Conservation (phyloP, 2,888 invertebrate species). For the Eueremaeus valkanovi region DNA sequence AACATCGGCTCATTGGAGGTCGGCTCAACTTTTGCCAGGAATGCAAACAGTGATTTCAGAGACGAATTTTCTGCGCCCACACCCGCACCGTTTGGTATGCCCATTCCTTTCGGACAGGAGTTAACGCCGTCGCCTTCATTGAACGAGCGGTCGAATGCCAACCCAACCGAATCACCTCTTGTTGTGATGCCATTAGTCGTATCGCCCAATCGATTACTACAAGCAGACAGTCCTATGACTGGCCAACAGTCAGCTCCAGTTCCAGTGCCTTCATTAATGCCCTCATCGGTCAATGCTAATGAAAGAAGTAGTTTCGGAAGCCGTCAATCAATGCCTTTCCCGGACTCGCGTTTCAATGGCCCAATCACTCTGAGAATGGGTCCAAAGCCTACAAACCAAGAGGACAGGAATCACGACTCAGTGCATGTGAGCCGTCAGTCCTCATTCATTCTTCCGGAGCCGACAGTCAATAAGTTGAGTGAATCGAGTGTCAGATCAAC, state of each 20-base stretch:
- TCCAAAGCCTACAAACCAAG: too few relatives aligned
- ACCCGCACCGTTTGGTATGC: too few relatives aligned
- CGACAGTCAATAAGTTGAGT: not conserved
- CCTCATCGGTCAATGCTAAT: too few relatives aligned
- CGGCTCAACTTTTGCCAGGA: not conserved
- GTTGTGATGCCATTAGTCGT: constrained; percentile 3
- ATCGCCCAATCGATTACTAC: constrained; percentile 13
- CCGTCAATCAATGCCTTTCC: too few relatives aligned
- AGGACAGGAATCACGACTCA: not conserved
- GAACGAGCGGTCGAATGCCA: not conserved
- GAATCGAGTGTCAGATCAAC: too few relatives aligned
- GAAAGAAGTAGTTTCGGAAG: too few relatives aligned
- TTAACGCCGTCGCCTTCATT: too few relatives aligned
- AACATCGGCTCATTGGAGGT: not conserved
- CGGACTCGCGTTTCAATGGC: too few relatives aligned
- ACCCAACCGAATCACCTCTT: not conserved
- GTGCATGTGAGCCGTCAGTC: not conserved
- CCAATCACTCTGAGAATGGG: too few relatives aligned
- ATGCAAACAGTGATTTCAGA: not conserved
- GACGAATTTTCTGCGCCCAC: not conserved
- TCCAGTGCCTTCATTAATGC: not conserved
- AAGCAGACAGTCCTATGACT: not conserved
- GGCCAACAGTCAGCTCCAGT: not conserved
- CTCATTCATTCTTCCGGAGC: not conserved
- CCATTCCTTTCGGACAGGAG: not conserved